phyloP scores from a whole-genome alignment of 2,797 vertebrate genomes.

The Aeoliscus strigatus region DNA sequence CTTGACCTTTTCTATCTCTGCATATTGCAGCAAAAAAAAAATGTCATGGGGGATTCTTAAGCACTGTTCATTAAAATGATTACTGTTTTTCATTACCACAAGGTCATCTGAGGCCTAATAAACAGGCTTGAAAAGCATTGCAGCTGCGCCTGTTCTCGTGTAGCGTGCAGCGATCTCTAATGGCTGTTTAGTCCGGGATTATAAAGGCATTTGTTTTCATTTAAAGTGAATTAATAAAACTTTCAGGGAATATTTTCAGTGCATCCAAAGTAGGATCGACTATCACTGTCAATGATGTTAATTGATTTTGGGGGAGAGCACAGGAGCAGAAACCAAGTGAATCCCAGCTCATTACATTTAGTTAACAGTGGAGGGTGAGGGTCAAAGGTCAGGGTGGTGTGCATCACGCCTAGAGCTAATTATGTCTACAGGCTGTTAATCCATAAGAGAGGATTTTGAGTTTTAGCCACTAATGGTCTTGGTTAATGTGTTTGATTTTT shows the following conservation, averaged over 20 bases:
- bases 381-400: conserved; percentile 31
- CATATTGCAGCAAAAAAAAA: conserved; percentile 8
- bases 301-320: background rate
- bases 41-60: conserved; percentile 16
- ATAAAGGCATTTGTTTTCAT: conserved; percentile 2
- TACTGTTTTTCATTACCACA: conserved; percentile 41
- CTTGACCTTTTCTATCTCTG: conserved; percentile 37
- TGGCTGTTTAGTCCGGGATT: background rate
- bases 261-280: background rate
- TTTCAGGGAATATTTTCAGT: background rate
- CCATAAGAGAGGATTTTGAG: background rate
- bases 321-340: conserved; percentile 3
- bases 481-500: too few relatives aligned
- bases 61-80: conserved; percentile 40
- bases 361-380: conserved; percentile 1
- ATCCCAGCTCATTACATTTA: conserved; percentile 7
- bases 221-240: background rate
- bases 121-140: conserved; percentile 11
- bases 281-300: background rate
- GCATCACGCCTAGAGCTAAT: conserved; percentile 22
- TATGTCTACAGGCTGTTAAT: conserved; percentile 13
- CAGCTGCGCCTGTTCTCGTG: background rate
- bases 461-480: too few relatives aligned
- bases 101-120: conserved; percentile 28
- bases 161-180: conserved; percentile 6